Conservation (phyloP, 35 echinoderm and acorn worm species). For the Lytechinus variegatus region DNA sequence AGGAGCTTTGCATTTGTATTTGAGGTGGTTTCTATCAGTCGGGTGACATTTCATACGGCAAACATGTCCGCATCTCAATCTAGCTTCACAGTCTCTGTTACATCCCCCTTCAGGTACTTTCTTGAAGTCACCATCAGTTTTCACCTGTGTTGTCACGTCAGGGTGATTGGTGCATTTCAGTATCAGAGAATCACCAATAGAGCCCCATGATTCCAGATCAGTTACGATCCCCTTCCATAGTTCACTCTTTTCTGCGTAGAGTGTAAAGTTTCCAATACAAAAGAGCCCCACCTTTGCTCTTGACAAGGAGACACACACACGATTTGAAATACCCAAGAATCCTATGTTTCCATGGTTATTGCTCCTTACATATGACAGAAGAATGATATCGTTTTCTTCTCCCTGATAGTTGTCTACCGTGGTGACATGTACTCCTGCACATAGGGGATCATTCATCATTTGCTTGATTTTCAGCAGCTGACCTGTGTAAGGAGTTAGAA, state of each 20-base stretch:
- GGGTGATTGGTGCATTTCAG: slow-evolving; percentile 83
- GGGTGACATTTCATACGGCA: slow-evolving; percentile 73
- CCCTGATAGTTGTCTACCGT: slow-evolving; percentile 81
- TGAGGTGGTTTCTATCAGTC: slow-evolving; percentile 54
- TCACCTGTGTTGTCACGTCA: slow-evolving; percentile 39
- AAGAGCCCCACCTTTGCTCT: slow-evolving; percentile 87
- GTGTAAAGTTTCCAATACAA: slow-evolving; percentile 83
- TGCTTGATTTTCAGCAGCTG: slow-evolving; percentile 66
- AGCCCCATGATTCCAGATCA: background rate
- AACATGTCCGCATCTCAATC: slow-evolving; percentile 76
- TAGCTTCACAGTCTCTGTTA: slow-evolving; percentile 57
- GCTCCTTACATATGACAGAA: slow-evolving; percentile 88
- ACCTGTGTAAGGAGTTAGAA: slow-evolving; percentile 83
- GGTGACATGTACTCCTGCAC: slow-evolving; percentile 67
- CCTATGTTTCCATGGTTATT: slow-evolving; percentile 88
- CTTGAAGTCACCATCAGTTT: slow-evolving; percentile 58
- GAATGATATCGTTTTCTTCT: slow-evolving; percentile 98
- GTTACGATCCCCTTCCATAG: slow-evolving; percentile 76
- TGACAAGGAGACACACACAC: slow-evolving; percentile 83
- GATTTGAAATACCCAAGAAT: slow-evolving; percentile 85
- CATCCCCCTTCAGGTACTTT: slow-evolving; percentile 78
- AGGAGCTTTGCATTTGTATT: slow-evolving; percentile 51
- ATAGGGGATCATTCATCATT: slow-evolving; percentile 53
- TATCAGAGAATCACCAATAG: slow-evolving; percentile 56
- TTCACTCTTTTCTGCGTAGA: slow-evolving; percentile 69